These are phyloP conservation scores for Anguilla megastoma DNA, from an alignment of 2,797 vertebrate species.

Conservation along the genomic window DNA sequence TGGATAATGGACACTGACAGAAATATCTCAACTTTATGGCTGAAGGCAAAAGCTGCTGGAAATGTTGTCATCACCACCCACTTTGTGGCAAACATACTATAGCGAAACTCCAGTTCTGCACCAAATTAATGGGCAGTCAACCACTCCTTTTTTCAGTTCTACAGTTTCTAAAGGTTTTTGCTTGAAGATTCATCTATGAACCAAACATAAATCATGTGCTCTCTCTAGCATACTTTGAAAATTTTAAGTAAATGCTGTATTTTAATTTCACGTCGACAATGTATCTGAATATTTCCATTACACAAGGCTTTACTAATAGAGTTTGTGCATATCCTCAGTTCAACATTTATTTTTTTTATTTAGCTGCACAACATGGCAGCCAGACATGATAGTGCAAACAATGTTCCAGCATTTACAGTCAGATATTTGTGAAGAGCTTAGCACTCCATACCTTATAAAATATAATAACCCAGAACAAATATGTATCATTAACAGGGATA, in stretches of 20 bases:
- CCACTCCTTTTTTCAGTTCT: neutral
- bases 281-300: neutral
- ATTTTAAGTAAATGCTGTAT: neutral
- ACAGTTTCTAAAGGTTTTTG: neutral
- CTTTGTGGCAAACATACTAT: neutral
- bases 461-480: neutral
- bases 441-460: neutral
- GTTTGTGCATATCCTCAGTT: neutral
- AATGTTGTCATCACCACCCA: neutral
- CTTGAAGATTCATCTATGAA: neutral
- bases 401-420: neutral
- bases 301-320: neutral
- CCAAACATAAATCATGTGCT: neutral
- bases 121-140: neutral
- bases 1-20: neutral
- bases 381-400: neutral
- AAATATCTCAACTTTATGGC: neutral
- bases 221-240: neutral
- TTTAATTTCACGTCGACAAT: neutral
- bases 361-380: neutral
- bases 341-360: neutral
- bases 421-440: neutral
- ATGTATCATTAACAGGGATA: neutral
- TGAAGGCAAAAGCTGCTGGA: neutral
- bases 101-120: neutral